Percentiles rank a stretch among this genome's conserved stretches.
These are phyloP conservation scores for Geococcyx californianus DNA, from an alignment of 2,113 vertebrate genomes.

Conservation along the genomic window DNA sequence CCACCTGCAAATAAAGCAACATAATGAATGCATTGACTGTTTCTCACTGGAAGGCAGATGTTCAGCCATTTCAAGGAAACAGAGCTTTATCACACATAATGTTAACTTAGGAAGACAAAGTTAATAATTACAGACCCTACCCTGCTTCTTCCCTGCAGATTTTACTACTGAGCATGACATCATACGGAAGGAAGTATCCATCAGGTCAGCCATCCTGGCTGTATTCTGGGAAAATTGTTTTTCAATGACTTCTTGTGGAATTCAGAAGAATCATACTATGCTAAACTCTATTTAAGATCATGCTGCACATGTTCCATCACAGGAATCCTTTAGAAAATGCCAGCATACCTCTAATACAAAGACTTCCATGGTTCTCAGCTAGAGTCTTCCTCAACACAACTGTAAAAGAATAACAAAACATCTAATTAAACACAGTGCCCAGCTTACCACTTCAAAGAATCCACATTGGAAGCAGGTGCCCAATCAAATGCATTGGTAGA, in stretches of 20 bases:
- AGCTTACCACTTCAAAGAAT: not conserved
- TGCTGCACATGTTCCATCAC: not conserved
- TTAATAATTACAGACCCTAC: not conserved
- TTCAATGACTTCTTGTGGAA: not conserved
- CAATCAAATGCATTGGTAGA: not conserved
- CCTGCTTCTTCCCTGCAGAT: not conserved
- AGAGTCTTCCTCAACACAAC: not conserved
- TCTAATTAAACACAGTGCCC: not conserved
- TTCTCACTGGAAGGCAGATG: not conserved
- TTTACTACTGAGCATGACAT: not conserved
- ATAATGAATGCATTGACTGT: not conserved
- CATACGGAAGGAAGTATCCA: not conserved
- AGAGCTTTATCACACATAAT: accelerated
- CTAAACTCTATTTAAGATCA: not conserved
- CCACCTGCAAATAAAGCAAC: not conserved
- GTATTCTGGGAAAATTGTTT: not conserved
- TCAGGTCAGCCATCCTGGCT: not conserved
- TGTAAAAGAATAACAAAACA: not conserved
- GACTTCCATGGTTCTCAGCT: slow-evolving; percentile 40
- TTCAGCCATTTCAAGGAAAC: not conserved
- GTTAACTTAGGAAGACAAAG: not conserved
- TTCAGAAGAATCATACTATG: not conserved
- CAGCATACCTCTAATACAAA: slow-evolving; percentile 41
- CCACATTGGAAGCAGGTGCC: accelerated
- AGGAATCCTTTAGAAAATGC: not conserved